Evolutionary conservation across 2,797 vertebrate genomes (phyloP).

Genomic region (Chiloscyllium punctatum): DNA sequence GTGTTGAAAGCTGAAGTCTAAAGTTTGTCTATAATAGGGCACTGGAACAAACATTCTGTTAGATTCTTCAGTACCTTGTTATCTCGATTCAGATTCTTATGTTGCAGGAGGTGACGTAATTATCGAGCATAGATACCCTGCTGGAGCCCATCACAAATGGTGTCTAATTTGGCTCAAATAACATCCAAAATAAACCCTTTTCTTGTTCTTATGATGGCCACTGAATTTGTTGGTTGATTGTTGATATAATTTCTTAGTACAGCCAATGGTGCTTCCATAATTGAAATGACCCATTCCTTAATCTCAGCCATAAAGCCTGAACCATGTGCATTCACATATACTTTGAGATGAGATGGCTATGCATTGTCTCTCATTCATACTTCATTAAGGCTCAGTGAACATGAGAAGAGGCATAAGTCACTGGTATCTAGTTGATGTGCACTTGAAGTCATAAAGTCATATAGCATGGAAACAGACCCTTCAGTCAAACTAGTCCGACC

Average conservation of each 20-base stretch:
- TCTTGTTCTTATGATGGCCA: neutral
- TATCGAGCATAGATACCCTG: too few species aligned
- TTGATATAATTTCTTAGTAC: neutral
- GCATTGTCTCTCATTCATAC: neutral
- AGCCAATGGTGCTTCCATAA: neutral
- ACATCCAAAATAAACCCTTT: neutral
- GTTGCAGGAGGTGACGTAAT: too few species aligned
- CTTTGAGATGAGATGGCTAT: neutral
- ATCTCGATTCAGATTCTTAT: too few species aligned
- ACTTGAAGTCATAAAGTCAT: neutral
- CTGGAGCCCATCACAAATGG: neutral
- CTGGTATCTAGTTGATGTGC: neutral
- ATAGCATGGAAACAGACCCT: too few species aligned
- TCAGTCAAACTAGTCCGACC: too few species aligned
- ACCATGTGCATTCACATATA: neutral
- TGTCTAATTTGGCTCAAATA: neutral
- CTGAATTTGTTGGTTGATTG: neutral
- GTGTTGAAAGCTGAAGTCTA: too few species aligned
- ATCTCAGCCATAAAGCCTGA: neutral
- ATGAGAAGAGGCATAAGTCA: neutral
- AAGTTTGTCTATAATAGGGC: too few species aligned
- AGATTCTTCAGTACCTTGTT: too few species aligned
- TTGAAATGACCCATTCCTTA: neutral
- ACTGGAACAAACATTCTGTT: too few species aligned
- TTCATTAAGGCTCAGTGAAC: neutral